Conservation (phyloP, 2,113 vertebrate species). For the Phyllostomus discolor region DNA sequence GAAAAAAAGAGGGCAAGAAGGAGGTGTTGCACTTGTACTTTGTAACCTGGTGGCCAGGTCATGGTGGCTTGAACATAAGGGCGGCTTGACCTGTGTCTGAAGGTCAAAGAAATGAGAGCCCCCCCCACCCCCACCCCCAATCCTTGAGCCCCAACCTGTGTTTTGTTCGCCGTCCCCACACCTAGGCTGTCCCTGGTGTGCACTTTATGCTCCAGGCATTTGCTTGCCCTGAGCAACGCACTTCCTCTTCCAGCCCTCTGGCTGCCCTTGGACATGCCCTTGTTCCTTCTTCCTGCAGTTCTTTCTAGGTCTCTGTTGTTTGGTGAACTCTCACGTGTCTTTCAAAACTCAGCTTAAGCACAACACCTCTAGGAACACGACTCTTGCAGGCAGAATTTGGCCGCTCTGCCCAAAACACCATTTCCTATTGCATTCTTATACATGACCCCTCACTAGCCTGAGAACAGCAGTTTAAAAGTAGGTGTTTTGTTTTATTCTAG, state of each 20-base stretch:
- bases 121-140: accelerated
- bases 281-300: neutral
- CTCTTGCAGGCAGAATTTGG: neutral
- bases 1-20: neutral
- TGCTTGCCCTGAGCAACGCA: too few species aligned
- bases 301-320: neutral
- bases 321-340: neutral
- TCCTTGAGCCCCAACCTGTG: neutral
- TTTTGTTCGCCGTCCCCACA: neutral
- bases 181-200: neutral
- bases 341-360: neutral
- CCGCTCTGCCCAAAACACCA: neutral
- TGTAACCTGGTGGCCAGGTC: neutral
- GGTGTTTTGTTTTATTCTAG: neutral
- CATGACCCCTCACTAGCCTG: neutral
- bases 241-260: too few species aligned
- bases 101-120: neutral
- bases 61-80: neutral
- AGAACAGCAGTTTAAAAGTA: neutral
- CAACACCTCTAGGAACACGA: neutral
- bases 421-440: neutral
- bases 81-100: too few species aligned
- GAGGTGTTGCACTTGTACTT: neutral
- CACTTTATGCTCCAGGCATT: neutral
- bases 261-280: too few species aligned